Evolutionary conservation across 2,113 vertebrate genomes (phyloP), one percentile per base, ranked within the genome.

Genomic region (Collichthys lucidus): DNA sequence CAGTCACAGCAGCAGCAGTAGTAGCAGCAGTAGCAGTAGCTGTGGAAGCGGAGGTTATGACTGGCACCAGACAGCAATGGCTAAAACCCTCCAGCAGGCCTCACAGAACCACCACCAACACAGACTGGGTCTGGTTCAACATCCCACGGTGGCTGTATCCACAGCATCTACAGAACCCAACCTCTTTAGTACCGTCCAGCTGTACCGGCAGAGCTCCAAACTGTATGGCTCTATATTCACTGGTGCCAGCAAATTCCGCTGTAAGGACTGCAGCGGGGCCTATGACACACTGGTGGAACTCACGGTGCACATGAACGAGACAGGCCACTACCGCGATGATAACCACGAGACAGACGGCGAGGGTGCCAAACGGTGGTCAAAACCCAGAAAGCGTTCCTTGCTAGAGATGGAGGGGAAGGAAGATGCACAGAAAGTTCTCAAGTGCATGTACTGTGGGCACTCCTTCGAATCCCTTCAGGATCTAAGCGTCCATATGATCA

Each of bases 361-460:
- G 85, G 98, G 98, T 86, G 93, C 98, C 46, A 98, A 96, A 88
- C 97, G 97, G 29, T 99, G 98, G 98, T 99, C 98, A 66, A 99
- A 99, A 93, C 98, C 98, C 40, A 96, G 98, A 81, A 99, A 99
- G 73, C 97, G 98, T 59, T 99, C 98, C 60, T 92, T 99, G 93
- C 94, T 99, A 70, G 98, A 99, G 91, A 99, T 99, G 97, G 98
- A 99, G 76, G 97, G 98, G 26, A 99, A 99, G 81, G 98, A 99
- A 82, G 98, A 99, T 3, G 98, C 98, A 29, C 98, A 99, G 93
- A 99, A 99, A 91, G 98, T 99, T 67, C 93, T 99, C 24, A 99
- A 99, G 91, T 99, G 98, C 91, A 99, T 99, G 98, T 99, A 99
- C 94, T 99, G 98, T 76, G 98, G 98, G 70, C 98, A 99, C 94